These are phyloP conservation scores for Idaea dimidiata DNA, from an alignment of 2,888 invertebrate genomes.

Conservation along the genomic window DNA sequence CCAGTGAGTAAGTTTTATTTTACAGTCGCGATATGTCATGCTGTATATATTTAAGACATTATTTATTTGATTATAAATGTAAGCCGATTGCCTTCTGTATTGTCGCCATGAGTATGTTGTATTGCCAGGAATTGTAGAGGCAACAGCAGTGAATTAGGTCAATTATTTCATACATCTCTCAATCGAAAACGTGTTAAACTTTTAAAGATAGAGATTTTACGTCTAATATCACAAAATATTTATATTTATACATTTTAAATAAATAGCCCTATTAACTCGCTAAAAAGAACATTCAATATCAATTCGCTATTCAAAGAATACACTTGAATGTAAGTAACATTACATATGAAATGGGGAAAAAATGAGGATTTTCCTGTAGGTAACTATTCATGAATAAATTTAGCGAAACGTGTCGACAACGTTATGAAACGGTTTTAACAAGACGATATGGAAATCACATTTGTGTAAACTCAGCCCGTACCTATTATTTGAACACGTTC, in stretches of 20 bases:
- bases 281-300: not conserved
- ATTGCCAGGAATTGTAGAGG: too few relatives aligned
- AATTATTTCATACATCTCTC: too few relatives aligned
- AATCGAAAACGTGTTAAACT: too few relatives aligned
- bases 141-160: too few relatives aligned
- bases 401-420: conserved; percentile 1
- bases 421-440: not conserved
- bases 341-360: not conserved
- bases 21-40: too few relatives aligned
- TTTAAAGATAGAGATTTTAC: too few relatives aligned
- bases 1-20: too few relatives aligned
- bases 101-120: too few relatives aligned
- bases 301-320: not conserved
- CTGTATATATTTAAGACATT: too few relatives aligned
- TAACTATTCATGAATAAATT: not conserved
- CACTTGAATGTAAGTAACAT: not conserved
- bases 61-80: too few relatives aligned
- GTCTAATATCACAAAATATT: too few relatives aligned
- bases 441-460: not conserved
- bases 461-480: not conserved
- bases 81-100: too few relatives aligned
- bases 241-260: not conserved
- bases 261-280: not conserved
- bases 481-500: not conserved
- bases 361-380: not conserved